Conservation (phyloP, 2,888 invertebrate genomes). For the Drosophila koepferae region DNA sequence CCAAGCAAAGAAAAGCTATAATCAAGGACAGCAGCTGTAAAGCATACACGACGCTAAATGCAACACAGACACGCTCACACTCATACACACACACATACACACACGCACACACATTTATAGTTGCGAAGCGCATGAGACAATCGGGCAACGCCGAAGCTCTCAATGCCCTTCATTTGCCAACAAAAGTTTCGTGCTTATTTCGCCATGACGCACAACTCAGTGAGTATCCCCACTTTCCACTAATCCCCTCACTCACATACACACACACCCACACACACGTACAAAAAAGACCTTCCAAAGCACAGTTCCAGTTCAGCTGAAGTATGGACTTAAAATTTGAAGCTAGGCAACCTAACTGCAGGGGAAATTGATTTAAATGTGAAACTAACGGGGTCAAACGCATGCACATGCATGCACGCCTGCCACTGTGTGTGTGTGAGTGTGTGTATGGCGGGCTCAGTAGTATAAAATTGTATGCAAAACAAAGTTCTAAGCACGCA, state of each 20-base stretch:
- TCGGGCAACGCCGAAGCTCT: conserved; percentile 62
- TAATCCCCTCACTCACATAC: not conserved
- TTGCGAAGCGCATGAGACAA: conserved; percentile 12
- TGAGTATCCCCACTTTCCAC: not conserved
- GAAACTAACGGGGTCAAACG: conserved; percentile 68
- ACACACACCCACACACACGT: not conserved
- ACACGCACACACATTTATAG: not conserved
- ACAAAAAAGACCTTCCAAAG: conserved; percentile 5
- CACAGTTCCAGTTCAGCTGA: conserved; percentile 4
- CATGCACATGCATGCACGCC: conserved; percentile 20
- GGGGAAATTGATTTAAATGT: conserved; percentile 50
- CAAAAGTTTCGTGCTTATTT: conserved; percentile 25
- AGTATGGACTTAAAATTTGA: conserved; percentile 34
- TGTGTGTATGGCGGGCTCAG: not conserved
- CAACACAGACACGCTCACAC: conserved; percentile 19
- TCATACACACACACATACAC: conserved; percentile 1
- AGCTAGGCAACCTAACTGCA: conserved; percentile 40
- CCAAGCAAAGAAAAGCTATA: conserved; percentile 66
- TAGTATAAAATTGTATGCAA: conserved; percentile 6
- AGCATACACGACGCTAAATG: conserved; percentile 57
- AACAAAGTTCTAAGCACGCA: conserved; percentile 22
- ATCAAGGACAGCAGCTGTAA: conserved; percentile 69
- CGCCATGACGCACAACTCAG: conserved; percentile 54
- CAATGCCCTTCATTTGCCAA: conserved; percentile 69
- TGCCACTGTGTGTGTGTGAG: conserved; percentile 4